Base-by-base conservation (phyloP, 2,888 invertebrate genomes). In the Tubulanus polymorphus region DNA sequence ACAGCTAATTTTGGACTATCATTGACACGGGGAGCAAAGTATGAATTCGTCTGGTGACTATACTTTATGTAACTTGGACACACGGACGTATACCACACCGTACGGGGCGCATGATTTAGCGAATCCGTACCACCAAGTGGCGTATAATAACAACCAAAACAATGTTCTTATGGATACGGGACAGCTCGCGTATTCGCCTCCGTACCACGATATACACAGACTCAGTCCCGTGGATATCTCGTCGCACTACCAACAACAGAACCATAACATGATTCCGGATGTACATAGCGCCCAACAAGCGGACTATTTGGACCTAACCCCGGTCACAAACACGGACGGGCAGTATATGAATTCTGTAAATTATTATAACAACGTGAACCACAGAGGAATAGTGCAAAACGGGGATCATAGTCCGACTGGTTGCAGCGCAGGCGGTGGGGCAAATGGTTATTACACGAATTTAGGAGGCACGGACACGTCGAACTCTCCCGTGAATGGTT, bases 401-500 rank as follows among this genome's bases (percentile, higher is more conserved):
- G 41, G 41, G 15, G 41, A 41, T 8, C 41, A 41, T 15, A 41
- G 15, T 23, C 41, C 18, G 15, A 20, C 20, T 15, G 41, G 41
- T 41, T n/a, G n/a, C n/a, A n/a, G n/a, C n/a, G n/a, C n/a, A n/a
- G n/a, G n/a, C n/a, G n/a, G n/a, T n/a, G n/a, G n/a, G n/a, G n/a
- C n/a, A n/a, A n/a, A n/a, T n/a, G 41, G 41, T 5, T 41, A 41
- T 23, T 41, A 41, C 15, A 41, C 18, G 18, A 41, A 41, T 15
- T 8, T 41, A 23, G 41, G 23, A 18, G n/a, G n/a, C n/a, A n/a
- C n/a, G n/a, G n/a, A n/a, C n/a, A n/a, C n/a, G n/a, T n/a, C n/a
- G n/a, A n/a, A n/a, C n/a, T n/a, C n/a, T n/a, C n/a, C n/a, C 72
- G 85, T 71, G 37, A 86, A 85, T 65, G 80, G 75, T 25, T 23